Conservation (phyloP, 37 sponge, comb jelly and placozoan genomes). For the Halichondria panicea region DNA sequence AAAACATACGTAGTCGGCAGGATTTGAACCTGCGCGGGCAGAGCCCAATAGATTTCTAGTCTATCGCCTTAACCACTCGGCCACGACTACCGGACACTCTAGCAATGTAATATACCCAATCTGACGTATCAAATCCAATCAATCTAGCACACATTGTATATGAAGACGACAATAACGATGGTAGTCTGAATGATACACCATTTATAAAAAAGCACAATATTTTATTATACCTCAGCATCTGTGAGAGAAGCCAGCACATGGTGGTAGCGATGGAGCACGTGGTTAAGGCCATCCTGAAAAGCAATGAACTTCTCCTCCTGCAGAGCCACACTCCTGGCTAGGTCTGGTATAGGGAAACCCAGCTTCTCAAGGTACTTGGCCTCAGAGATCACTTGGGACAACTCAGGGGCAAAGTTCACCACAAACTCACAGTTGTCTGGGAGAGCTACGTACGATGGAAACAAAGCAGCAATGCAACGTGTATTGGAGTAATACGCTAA, state of each 20-base stretch:
- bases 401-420: constrained; percentile 93
- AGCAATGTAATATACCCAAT: too few relatives aligned
- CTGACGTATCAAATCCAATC: too few relatives aligned
- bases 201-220: neutral
- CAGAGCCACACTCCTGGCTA: constrained; percentile 93
- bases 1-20: neutral
- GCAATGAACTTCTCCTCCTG: constrained; percentile 93
- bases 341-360: constrained; percentile 81
- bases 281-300: constrained; percentile 79
- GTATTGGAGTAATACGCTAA: neutral
- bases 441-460: constrained; percentile 12
- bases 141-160: too few relatives aligned
- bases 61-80: too few relatives aligned
- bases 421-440: constrained; percentile 73
- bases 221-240: constrained; percentile 51
- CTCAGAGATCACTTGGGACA: constrained; percentile 88
- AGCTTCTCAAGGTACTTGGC: constrained; percentile 97
- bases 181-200: neutral
- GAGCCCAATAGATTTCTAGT: too few relatives aligned
- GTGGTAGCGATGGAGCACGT: constrained; percentile 68
- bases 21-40: too few relatives aligned
- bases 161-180: too few relatives aligned
- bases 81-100: too few relatives aligned
- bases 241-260: constrained; percentile 46
- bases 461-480: neutral